Conservation (phyloP, 2,888 invertebrate genomes). For the Salticus scenicus region DNA sequence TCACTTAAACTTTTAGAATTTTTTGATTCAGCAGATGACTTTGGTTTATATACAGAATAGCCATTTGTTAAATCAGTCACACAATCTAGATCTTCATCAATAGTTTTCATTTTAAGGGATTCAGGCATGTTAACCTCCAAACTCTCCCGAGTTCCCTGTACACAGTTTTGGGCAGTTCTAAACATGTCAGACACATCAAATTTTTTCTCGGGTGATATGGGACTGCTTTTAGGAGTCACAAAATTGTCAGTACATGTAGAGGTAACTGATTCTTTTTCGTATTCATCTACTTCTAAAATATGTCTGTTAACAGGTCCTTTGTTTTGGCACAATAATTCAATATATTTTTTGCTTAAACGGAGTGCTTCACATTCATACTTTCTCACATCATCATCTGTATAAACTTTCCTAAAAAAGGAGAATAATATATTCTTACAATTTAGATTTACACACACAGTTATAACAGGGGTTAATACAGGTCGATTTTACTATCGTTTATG, state of each 20-base stretch:
- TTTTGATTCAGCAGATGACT: neutral
- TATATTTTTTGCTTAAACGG: slow-evolving; percentile 51
- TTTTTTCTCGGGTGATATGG: slow-evolving; percentile 62
- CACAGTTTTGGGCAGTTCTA: slow-evolving; percentile 21
- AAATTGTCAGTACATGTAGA: slow-evolving; percentile 63
- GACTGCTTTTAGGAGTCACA: slow-evolving; percentile 69
- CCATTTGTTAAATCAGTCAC: neutral
- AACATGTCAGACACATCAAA: slow-evolving; percentile 48
- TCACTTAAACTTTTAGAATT: neutral
- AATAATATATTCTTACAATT: no score
- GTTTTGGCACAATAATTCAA: slow-evolving; percentile 37
- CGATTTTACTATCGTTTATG: no score
- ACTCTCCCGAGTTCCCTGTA: neutral
- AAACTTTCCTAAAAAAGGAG: slow-evolving; percentile 64
- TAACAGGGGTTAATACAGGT: no score
- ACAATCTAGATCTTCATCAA: neutral
- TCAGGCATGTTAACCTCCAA: neutral
- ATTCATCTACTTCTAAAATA: slow-evolving; percentile 61
- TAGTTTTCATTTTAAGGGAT: slow-evolving; percentile 10
- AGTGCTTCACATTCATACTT: slow-evolving; percentile 68
- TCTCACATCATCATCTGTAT: slow-evolving; percentile 71
- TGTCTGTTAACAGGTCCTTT: slow-evolving; percentile 58
- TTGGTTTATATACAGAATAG: neutral
- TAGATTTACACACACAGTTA: no score
- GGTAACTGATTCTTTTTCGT: slow-evolving; percentile 59